Evolutionary conservation across 2,113 vertebrate species (phyloP), one percentile per base, ranked within the genome.

Genomic region (Atherinomorus stipes): DNA sequence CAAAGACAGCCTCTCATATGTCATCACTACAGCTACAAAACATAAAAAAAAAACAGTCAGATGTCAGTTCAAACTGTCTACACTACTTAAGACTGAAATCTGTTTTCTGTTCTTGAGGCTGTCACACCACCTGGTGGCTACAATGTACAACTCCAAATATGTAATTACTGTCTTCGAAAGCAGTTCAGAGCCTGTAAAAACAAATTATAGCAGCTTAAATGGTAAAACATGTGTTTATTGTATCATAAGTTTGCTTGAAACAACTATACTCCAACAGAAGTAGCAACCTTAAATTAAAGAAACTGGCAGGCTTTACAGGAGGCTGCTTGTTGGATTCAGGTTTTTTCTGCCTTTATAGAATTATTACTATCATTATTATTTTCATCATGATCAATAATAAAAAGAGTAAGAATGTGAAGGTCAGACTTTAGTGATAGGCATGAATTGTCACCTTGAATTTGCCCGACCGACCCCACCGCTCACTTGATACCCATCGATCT

Each of bases 111-210:
- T 84, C 61, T 34, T 85, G 31, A 82, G 71, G 67, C 71, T 78
- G 49, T 64, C 11, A 22, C 59, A 40, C 91, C 92, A 89, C 73
- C 90, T 88, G 61, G 87, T 91, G 92, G 90, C 25, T 64, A 74
- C 11, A 0, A 47, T 0, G 1, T 3, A 6, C 12, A 81, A 67
- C 60, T 60, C 21, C 72, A 74, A 28, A 10, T 0, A 21, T 31
- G 59, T 4, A 49, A 13, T 11, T 21, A 21, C 47, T 16, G 18
- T 69, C 28, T 31, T 31, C 7, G 28, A 31, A 31, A 31, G 28
- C 28, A 31, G 28, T 31, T 31, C 31, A 34, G 31, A 8, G 5
- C 31, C 31, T 34, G 31, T 34, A 34, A 34, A 34, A 34, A 34
- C 31, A 34, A 34, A 34, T 34, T 34, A 34, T 34, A 34, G 31